Evolutionary conservation across 92 coral and sea anemone genomes (phyloP), one percentile per base, ranked within the genome.

Genomic region (Siderastrea siderea): DNA sequence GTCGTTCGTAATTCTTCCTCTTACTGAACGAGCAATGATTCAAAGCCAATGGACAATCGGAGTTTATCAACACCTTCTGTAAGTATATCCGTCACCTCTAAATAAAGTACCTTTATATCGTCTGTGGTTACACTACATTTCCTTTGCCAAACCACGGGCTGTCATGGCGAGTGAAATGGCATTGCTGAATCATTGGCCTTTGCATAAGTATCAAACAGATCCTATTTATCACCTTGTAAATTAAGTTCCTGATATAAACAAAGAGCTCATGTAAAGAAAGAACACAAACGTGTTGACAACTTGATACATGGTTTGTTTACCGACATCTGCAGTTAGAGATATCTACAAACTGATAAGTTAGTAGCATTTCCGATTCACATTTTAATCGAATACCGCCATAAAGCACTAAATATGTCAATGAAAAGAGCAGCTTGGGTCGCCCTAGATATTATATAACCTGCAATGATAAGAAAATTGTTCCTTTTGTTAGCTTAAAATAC

Each of bases 231-330:
- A 81, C 77, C 53, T 74, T 68, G 54, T 48, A 55, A 61, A 44
- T 53, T 14, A 16, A 16, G 66, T 55, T 55, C 38, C 63, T 54
- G 84, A 15, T 63, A 49, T 49, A 53, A 65, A 65, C 43, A 49
- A 47, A 69, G 52, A 16, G 74, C 53, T 66, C 50, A 66, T 50
- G 72, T n/a, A 58, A 81, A 55, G 12, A 43, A 81, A 81, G 76
- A 47, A 58, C 60, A 54, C 60, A 48, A 44, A 71, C 26, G 79
- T 83, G 87, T 47, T 83, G 87, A 83, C 87, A 83, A 83, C 87
- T 60, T 83, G 71, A 72, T 83, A 55, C 80, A 26, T 83, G 60
- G 87, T 71, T 83, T 72, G 87, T 83, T 83, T 83, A 81, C 77
- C 68, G 76, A 81, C 86, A 69, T 81, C 86, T 81, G 86, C 38